Conservation (phyloP, 2,888 invertebrate species). For the Mythimna albipuncta region DNA sequence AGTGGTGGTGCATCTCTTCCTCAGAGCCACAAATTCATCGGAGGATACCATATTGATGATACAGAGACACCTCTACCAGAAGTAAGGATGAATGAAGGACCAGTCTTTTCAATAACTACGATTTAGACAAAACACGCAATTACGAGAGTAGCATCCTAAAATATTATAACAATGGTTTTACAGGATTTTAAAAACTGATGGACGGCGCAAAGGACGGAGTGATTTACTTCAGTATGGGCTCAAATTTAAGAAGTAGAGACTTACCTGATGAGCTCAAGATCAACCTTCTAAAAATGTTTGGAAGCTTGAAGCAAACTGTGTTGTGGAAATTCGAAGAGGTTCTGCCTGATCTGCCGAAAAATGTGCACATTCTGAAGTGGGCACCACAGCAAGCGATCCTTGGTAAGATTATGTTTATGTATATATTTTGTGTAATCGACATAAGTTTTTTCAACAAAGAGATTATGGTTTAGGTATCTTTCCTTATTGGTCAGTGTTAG, state of each 20-base stretch:
- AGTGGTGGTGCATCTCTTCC: constrained; percentile 72
- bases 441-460: too few relatives aligned
- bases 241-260: constrained; percentile 77
- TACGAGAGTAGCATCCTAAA: not conserved
- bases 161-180: constrained; percentile 4
- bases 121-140: not conserved
- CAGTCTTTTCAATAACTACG: not conserved
- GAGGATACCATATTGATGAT: constrained; percentile 79
- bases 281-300: constrained; percentile 78
- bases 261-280: constrained; percentile 76
- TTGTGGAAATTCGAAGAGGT: constrained; percentile 86
- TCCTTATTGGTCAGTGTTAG: too few relatives aligned
- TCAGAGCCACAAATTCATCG: constrained; percentile 75
- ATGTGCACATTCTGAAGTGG: constrained; percentile 84
- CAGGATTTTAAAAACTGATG: constrained; percentile 83
- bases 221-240: constrained; percentile 88
- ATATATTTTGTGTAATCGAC: too few relatives aligned
- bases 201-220: constrained; percentile 83
- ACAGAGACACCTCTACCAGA: constrained; percentile 73
- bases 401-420: constrained; percentile 29
- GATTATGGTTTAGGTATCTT: too few relatives aligned
- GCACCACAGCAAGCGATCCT: constrained; percentile 75
- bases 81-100: constrained; percentile 53
- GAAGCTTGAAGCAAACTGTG: constrained; percentile 83
- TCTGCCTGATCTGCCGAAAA: constrained; percentile 75